Evolutionary conservation across 2,888 invertebrate genomes (phyloP).

Genomic region (Eupeodes luniger): DNA sequence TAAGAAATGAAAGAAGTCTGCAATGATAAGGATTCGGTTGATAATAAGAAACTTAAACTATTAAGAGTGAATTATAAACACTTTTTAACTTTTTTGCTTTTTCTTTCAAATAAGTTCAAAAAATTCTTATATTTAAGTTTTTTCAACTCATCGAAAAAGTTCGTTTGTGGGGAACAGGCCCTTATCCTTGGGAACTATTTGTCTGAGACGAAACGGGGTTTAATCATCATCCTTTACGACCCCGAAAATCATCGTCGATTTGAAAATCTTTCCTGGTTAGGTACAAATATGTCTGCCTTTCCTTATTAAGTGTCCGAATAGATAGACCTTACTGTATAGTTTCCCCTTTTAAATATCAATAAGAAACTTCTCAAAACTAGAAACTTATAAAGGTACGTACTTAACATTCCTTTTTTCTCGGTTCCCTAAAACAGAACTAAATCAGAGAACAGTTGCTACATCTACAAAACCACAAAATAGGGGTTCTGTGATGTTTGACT

Average conservation of each 20-base stretch:
- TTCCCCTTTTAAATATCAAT: conserved; percentile 16
- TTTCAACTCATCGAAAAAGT: no score
- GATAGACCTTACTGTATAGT: neutral
- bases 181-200: no score
- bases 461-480: conserved; percentile 68
- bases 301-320: neutral
- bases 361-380: conserved; percentile 11
- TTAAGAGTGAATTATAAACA: no score
- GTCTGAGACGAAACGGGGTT: no score
- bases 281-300: no score
- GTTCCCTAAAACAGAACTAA: conserved; percentile 36
- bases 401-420: conserved; percentile 59
- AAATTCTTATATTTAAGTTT: neutral
- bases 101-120: neutral
- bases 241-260: no score
- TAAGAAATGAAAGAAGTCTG: no score
- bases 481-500: conserved; percentile 60
- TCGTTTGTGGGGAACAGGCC: neutral
- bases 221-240: no score
- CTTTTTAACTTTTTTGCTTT: no score
- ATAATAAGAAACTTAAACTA: no score
- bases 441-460: conserved; percentile 66
- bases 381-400: conserved; percentile 60
- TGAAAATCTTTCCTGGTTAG: neutral
- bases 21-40: no score